Base-by-base conservation (phyloP, 2,113 vertebrate genomes). In the Synodontis membranacea region DNA sequence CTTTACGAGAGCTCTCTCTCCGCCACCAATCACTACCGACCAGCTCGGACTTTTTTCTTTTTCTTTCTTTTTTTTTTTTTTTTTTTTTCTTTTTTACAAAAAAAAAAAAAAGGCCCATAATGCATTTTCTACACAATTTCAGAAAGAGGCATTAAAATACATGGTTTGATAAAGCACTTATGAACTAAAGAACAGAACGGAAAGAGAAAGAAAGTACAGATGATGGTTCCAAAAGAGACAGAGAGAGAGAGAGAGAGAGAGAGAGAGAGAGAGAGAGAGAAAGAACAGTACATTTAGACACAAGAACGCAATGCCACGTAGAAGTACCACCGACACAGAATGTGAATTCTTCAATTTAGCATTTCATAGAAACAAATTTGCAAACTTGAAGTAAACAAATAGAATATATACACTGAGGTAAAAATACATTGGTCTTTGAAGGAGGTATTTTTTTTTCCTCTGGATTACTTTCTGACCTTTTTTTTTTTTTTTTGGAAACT, bases 371-470 rank as follows among this genome's bases (percentile, higher is more conserved):
- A 95, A 95, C 89, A 92, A 93, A 93, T 91, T 88, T 90, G 92
- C 89, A 92, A 93, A 93, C 89, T 88, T 85, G 82, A 91, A 93
- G 92, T 93, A 94, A 95, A 94, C 93, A 94, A 93, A 94, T 90
- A 80, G 84, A 90, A 91, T 93, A 93, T 94, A 82, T 93, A 95
- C 94, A 95, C 88, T 95, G 95, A 96, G 95, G 95, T 96, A 95
- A 95, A 90, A 95, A 95, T 92, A 94, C 93, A 95, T 94, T 95
- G 94, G 94, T 95, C 94, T 94, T 94, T 87, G 88, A 92, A 93
- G 91, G 95, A 95, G 94, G 94, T 95, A 94, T 94, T 68, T 86
- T 92, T 92, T 94, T 93, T 91, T 90, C 88, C 86, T 93, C 93
- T 93, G 82, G 62, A 92, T 90, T 92, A 84, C 90, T 89, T 90